These are phyloP conservation scores for Leptinotarsa juncta DNA, from an alignment of 2,888 invertebrate genomes.

Conservation along the genomic window DNA sequence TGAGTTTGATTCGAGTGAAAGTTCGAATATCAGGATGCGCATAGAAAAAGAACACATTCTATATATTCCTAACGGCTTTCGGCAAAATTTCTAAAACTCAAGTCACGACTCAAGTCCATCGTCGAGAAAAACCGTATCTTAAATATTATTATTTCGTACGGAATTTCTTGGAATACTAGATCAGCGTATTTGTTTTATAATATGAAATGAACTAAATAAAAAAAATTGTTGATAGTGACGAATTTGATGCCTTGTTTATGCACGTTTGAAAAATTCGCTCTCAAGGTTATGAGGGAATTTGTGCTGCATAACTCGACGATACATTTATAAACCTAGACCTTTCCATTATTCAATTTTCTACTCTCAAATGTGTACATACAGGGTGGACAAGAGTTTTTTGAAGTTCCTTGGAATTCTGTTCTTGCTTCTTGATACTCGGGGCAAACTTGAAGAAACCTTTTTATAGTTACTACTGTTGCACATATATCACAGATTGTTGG, in stretches of 20 bases:
- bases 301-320: slow-evolving; percentile 21
- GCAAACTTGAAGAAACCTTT: no score
- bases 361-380: no score
- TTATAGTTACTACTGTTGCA: no score
- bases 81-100: slow-evolving; percentile 58
- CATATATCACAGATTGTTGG: no score
- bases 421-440: no score
- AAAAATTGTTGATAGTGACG: slow-evolving; percentile 35
- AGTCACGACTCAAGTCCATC: slow-evolving; percentile 51
- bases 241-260: slow-evolving; percentile 35
- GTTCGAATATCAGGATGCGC: slow-evolving; percentile 1
- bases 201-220: slow-evolving; percentile 29
- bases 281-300: slow-evolving; percentile 31
- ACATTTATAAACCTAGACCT: slow-evolving; percentile 21
- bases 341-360: no score
- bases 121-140: slow-evolving; percentile 12
- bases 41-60: slow-evolving; percentile 41
- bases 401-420: no score
- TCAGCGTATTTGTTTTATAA: slow-evolving; percentile 35
- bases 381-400: no score
- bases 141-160: slow-evolving; percentile 27
- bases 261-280: slow-evolving; percentile 31
- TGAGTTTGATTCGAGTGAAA: slow-evolving; percentile 11
- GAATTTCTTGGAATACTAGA: slow-evolving; percentile 32
- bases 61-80: slow-evolving; percentile 51